Evolutionary conservation across 2,797 vertebrate species (phyloP).

Genomic region (Naso thynnoides): DNA sequence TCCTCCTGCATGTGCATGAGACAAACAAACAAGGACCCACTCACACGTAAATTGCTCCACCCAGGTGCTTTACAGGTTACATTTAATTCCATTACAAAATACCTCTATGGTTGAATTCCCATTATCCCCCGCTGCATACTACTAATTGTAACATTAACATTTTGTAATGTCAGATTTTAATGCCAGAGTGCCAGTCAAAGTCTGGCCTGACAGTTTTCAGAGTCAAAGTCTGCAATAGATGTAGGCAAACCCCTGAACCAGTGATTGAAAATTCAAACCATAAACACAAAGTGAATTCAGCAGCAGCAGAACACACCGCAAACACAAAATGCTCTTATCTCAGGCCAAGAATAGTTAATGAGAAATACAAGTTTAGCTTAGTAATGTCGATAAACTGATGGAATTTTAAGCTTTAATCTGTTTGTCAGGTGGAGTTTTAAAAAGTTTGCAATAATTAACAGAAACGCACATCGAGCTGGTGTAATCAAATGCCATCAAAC

Average conservation of each 20-base stretch:
- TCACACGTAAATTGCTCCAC: background rate
- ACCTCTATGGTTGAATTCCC: background rate
- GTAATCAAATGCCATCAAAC: background rate
- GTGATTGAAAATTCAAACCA: background rate
- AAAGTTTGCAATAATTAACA: background rate
- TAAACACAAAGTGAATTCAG: conserved; percentile 9
- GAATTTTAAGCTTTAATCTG: background rate
- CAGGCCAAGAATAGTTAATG: background rate
- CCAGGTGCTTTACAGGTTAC: background rate
- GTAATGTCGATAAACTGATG: background rate
- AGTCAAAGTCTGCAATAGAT: background rate
- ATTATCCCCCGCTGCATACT: background rate
- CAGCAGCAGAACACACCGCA: conserved; percentile 8
- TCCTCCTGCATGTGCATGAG: background rate
- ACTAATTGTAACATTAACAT: background rate
- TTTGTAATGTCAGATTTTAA: conserved; percentile 14
- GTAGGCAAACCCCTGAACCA: background rate
- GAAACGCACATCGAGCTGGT: background rate
- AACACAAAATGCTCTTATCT: background rate
- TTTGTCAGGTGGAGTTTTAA: no score
- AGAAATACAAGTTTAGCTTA: background rate
- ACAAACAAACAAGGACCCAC: background rate
- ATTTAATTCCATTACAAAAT: conserved; percentile 1
- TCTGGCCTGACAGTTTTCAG: background rate
- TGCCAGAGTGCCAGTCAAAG: background rate